phyloP scores from a whole-genome alignment of 1,140 invertebrate genomes.

The Pseudachorutes palmiensis region DNA sequence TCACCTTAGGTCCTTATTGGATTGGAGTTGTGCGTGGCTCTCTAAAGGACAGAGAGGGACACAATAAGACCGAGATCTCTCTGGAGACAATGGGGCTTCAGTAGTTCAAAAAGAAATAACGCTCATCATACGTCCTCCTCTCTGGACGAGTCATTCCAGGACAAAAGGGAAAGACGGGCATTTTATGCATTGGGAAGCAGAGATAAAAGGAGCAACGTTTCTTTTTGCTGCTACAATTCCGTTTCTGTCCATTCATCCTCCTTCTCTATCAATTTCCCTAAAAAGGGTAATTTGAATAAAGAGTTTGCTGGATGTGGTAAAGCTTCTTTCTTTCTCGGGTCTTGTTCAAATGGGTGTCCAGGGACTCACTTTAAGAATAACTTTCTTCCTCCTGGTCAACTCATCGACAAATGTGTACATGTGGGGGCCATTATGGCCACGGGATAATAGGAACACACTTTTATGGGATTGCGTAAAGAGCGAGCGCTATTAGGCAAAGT shows the following conservation, averaged over 20 bases:
- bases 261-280: constrained; percentile 16
- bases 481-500: neutral
- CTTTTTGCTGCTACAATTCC: too few species aligned
- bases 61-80: neutral
- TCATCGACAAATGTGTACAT: constrained; percentile 7
- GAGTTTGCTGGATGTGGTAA: neutral
- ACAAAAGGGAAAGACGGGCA: constrained; percentile 14
- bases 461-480: constrained; percentile 5
- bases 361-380: constrained; percentile 12
- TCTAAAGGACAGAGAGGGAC: neutral
- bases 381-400: constrained; percentile 14
- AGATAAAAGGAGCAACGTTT: too few species aligned
- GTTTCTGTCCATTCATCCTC: neutral
- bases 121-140: neutral
- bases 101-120: neutral
- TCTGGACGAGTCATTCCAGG: constrained; percentile 11
- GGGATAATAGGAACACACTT: neutral
- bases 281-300: constrained; percentile 19
- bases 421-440: neutral
- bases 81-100: constrained; percentile 11
- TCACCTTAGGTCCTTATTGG: too few species aligned
- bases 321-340: neutral
- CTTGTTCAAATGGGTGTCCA: constrained; percentile 8
- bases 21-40: too few species aligned
- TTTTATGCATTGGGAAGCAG: too few species aligned